A percentile compares a stretch with the other conserved stretches of the same genome.
phyloP scores from a whole-genome alignment of 35 echinoderm and acorn worm genomes.

The Patiria miniata region DNA sequence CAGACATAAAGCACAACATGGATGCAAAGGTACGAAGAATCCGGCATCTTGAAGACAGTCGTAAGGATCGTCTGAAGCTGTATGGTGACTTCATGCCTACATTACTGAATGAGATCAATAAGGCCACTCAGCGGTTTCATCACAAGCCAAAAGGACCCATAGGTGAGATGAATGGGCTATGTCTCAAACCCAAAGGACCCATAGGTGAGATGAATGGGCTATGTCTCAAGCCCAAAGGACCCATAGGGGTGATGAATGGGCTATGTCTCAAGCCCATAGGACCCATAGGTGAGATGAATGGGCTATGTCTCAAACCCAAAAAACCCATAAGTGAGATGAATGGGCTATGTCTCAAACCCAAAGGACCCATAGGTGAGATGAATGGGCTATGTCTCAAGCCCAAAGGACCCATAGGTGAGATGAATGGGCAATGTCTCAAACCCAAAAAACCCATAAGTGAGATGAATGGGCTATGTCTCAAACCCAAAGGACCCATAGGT shows the following conservation, averaged over 20 bases:
- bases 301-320: no score
- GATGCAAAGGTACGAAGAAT: slow-evolving; percentile 21
- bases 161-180: slow-evolving; percentile 42
- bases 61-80: slow-evolving; percentile 66
- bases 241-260: no score
- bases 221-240: no score
- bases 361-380: background rate
- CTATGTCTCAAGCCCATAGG: no score
- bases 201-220: no score
- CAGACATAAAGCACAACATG: slow-evolving; percentile 32
- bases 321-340: no score
- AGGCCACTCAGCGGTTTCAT: slow-evolving; percentile 55
- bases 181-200: no score
- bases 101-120: slow-evolving; percentile 77
- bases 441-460: no score
- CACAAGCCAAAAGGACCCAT: slow-evolving; percentile 80
- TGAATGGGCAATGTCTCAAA: no score
- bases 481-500: background rate
- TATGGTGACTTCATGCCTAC: slow-evolving; percentile 75
- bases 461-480: background rate
- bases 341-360: background rate
- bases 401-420: no score
- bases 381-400: no score
- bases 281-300: no score
- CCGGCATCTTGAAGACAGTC: slow-evolving; percentile 58